Conservation (phyloP, 2,113 vertebrate genomes). For the Boulengeromyrus knoepffleri region DNA sequence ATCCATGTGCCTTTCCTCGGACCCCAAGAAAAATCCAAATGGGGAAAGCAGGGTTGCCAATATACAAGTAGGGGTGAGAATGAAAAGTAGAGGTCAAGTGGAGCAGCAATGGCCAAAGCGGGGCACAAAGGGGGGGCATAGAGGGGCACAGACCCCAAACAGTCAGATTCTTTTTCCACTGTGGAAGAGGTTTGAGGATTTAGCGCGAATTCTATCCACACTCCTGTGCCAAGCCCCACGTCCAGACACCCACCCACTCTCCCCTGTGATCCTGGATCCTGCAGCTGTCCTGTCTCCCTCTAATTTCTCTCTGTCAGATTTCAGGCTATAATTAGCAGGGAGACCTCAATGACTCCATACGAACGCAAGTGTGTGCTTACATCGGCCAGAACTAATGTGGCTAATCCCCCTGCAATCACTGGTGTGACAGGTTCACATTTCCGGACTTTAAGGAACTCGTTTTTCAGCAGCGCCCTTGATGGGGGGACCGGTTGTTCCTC, state of each 20-base stretch:
- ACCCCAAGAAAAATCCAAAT: neutral
- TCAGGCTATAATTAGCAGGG: constrained; percentile 80
- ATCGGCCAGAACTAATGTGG: constrained; percentile 61
- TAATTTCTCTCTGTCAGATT: constrained; percentile 89
- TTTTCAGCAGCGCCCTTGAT: constrained; percentile 48
- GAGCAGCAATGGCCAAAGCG: constrained; percentile 37
- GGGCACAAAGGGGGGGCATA: constrained; percentile 13
- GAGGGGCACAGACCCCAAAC: constrained; percentile 34
- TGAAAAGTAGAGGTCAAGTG: neutral
- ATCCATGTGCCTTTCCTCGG: constrained; percentile 26
- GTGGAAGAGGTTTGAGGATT: constrained; percentile 57
- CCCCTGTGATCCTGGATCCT: constrained; percentile 18
- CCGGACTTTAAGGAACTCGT: constrained; percentile 49
- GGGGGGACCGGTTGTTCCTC: constrained; percentile 15
- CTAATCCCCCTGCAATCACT: constrained; percentile 51
- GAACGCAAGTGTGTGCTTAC: constrained; percentile 55
- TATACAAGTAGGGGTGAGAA: neutral
- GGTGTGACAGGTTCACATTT: constrained; percentile 68
- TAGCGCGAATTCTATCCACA: constrained; percentile 62
- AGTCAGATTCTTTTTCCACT: constrained; percentile 53
- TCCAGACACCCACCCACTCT: neutral
- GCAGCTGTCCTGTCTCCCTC: constrained; percentile 80
- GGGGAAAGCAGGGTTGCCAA: too few relatives aligned
- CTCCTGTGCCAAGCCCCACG: constrained; percentile 25
- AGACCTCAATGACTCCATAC: constrained; percentile 66